Base-by-base conservation (phyloP, 1,140 invertebrate genomes). In the Uloborus diversus region DNA sequence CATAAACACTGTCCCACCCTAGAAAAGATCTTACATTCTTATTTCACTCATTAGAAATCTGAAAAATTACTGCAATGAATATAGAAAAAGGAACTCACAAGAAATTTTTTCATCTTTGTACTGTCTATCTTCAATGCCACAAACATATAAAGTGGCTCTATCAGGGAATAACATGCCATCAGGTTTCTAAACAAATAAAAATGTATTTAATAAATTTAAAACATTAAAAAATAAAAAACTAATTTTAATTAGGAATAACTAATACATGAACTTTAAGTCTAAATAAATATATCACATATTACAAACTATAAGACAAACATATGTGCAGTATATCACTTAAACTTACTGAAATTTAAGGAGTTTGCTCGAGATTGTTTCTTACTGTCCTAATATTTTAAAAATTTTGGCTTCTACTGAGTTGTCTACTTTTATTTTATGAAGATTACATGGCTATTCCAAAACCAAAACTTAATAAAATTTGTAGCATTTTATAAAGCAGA, bases 61-160 rank as follows among this genome's bases (percentile, higher is more conserved):
- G n/a, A 11, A 47, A 47, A 11, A 20, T 30, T 13, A n/a, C 27
- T 11, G 61, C 25, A 17, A 17, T 20, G 35, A 57, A 73, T n/a
- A 27, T 64, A 37, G 20, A 23, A 62, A 61, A 62, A 37, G 7
- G 42, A 5, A 83, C 87, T 87, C 84, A 90, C 98, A 99, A 87
- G 99, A 99, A 80, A 99, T 99, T 87, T 99, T 99, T 84, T 99
- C 97, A 86, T 99, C 98, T 87, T 99, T 99, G 88, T 99, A 99
- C 88, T 99, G 97, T 37, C 97, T 90, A 87, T 99, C 98, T 87
- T 99, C 97, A 81, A 99, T 99, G n/a, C 94, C 97, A 73, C 85
- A 86, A 4, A 91, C 83, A 83, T 88, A 90, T 30, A 91, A 84
- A 1, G 87, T 88, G 11, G 90, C 90, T 81, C 87, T 85, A 85